Conservation (phyloP, 2,888 invertebrate genomes). For the Scaptomyza flava region DNA sequence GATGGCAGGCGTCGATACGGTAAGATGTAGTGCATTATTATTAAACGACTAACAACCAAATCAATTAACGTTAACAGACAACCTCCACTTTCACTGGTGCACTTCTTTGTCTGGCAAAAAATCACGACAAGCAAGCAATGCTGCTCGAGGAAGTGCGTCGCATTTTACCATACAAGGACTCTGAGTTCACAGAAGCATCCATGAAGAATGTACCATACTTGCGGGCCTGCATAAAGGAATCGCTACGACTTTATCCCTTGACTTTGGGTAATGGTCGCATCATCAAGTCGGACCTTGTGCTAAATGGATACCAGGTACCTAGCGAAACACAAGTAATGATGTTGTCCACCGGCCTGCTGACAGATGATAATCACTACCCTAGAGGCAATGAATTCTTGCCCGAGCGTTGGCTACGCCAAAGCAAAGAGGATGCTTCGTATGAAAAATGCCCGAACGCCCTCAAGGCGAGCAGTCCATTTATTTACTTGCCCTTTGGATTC, state of each 20-base stretch:
- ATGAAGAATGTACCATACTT: conserved; percentile 87
- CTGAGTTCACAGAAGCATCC: conserved; percentile 84
- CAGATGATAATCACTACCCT: conserved; percentile 87
- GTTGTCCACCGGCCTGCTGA: conserved; percentile 86
- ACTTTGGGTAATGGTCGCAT: conserved; percentile 86
- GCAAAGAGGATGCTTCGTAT: conserved; percentile 72
- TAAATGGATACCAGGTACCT: conserved; percentile 88
- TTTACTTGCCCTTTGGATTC: conserved; percentile 88
- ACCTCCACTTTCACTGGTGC: conserved; percentile 59
- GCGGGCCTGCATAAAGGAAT: conserved; percentile 90
- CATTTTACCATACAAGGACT: conserved; percentile 83
- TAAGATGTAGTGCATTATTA: conserved; percentile 79
- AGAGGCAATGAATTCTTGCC: conserved; percentile 88
- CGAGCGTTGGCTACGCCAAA: conserved; percentile 88
- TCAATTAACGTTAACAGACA: conserved; percentile 52
- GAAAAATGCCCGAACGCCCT: conserved; percentile 89
- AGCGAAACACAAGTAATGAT: conserved; percentile 89
- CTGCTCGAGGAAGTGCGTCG: conserved; percentile 86
- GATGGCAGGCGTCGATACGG: conserved; percentile 90
- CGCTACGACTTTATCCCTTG: conserved; percentile 87
- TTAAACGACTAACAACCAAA: background rate
- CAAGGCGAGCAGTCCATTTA: conserved; percentile 74
- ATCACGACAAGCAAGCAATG: conserved; percentile 88
- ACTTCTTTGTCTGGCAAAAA: conserved; percentile 85
- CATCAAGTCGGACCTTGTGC: conserved; percentile 86